A percentile compares a stretch with the other conserved stretches of the same genome.
These are phyloP conservation scores for Phrynosoma blainvillii DNA, from an alignment of 2,113 vertebrate species.

Conservation along the genomic window DNA sequence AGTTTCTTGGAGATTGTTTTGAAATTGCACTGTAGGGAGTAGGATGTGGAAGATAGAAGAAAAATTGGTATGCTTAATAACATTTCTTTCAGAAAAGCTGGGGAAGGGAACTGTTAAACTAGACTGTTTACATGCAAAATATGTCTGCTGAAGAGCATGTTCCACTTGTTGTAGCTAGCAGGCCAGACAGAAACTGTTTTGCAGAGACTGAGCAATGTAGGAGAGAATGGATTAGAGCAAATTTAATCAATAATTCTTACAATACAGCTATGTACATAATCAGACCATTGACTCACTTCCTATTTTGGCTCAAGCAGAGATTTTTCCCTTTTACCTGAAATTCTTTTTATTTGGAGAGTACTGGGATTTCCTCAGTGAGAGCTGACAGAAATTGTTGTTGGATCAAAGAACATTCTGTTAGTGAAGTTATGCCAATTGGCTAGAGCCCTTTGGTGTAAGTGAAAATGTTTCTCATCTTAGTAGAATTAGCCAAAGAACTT, in stretches of 20 bases:
- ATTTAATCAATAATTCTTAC: too few relatives aligned
- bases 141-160: too few relatives aligned
- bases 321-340: neutral
- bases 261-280: neutral
- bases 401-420: too few relatives aligned
- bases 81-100: constrained; percentile 17
- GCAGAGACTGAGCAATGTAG: neutral
- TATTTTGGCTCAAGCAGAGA: neutral
- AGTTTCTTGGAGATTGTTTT: neutral
- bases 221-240: too few relatives aligned
- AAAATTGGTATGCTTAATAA: neutral
- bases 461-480: too few relatives aligned
- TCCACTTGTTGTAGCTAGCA: too few relatives aligned
- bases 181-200: neutral
- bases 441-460: too few relatives aligned
- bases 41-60: neutral
- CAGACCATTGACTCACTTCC: neutral
- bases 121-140: neutral
- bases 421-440: too few relatives aligned
- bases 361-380: too few relatives aligned
- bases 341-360: too few relatives aligned
- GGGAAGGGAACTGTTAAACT: neutral
- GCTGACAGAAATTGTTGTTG: too few relatives aligned
- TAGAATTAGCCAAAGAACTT: too few relatives aligned
- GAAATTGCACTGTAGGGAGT: neutral